These are phyloP conservation scores for Dioctria rufipes DNA, from an alignment of 2,888 invertebrate genomes.

Conservation along the genomic window DNA sequence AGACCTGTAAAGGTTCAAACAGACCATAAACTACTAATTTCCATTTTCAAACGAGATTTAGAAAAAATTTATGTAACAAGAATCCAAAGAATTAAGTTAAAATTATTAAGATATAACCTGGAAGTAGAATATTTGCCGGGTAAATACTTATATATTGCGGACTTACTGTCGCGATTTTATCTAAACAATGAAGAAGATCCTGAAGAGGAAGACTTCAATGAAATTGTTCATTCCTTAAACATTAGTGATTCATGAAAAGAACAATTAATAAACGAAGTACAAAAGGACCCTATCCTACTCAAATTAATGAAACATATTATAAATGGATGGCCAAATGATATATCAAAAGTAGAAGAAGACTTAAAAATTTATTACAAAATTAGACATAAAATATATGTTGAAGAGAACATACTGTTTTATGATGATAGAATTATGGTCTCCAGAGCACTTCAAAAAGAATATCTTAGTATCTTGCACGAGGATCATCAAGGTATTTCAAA, in stretches of 20 bases:
- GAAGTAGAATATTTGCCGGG: neutral
- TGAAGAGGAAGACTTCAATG: neutral
- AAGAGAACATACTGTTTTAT: conserved; percentile 35
- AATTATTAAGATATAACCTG: neutral
- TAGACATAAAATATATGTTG: conserved; percentile 35
- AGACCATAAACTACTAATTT: neutral
- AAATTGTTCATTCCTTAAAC: neutral
- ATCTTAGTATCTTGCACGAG: conserved; percentile 25
- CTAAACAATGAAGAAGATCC: neutral
- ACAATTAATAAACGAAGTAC: neutral
- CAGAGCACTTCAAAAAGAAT: neutral
- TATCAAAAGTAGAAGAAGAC: conserved; percentile 13
- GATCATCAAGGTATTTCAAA: conserved; percentile 45
- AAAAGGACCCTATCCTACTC: neutral
- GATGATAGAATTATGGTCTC: conserved; percentile 45
- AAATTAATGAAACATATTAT: neutral
- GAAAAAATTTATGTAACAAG: conserved; percentile 42
- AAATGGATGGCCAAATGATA: conserved; percentile 40
- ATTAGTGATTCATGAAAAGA: conserved; percentile 10
- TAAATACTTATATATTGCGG: neutral
- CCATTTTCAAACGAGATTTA: neutral
- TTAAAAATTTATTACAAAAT: conserved; percentile 33
- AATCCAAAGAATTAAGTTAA: conserved; percentile 19
- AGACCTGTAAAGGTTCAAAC: neutral
- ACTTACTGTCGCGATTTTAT: neutral